Percentiles rank a stretch among this genome's conserved stretches.
These are phyloP conservation scores for Lamellibrachia satsuma DNA, from an alignment of 2,888 invertebrate genomes.

Conservation along the genomic window DNA sequence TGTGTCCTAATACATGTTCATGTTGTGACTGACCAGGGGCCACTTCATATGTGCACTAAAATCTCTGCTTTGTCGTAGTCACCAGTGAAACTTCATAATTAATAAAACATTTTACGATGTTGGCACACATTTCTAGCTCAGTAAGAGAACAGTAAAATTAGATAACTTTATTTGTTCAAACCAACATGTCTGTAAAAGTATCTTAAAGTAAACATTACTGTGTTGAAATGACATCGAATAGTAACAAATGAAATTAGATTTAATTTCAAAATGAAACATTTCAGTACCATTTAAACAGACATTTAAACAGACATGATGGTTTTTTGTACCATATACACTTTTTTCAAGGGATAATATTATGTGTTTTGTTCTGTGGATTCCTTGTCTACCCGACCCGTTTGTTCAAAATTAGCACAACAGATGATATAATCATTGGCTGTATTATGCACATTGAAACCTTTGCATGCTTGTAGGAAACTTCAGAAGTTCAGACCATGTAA, in stretches of 20 bases:
- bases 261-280: not conserved
- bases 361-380: not conserved
- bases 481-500: not conserved
- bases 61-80: not conserved
- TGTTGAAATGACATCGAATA: too few relatives aligned
- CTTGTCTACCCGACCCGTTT: not conserved
- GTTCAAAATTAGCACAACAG: not conserved
- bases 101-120: not conserved
- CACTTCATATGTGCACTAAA: not conserved
- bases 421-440: not conserved
- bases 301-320: too few relatives aligned
- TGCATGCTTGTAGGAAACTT: not conserved
- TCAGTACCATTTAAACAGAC: not conserved
- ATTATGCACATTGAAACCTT: not conserved
- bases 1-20: too few relatives aligned
- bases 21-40: too few relatives aligned
- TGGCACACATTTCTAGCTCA: too few relatives aligned
- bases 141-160: not conserved
- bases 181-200: not conserved
- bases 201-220: not conserved
- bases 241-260: too few relatives aligned
- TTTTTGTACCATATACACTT: not conserved
- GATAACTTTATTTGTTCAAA: not conserved
- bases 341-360: not conserved
- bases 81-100: not conserved